Base-by-base conservation (phyloP, 2,113 vertebrate species). In the Macrotus californicus region DNA sequence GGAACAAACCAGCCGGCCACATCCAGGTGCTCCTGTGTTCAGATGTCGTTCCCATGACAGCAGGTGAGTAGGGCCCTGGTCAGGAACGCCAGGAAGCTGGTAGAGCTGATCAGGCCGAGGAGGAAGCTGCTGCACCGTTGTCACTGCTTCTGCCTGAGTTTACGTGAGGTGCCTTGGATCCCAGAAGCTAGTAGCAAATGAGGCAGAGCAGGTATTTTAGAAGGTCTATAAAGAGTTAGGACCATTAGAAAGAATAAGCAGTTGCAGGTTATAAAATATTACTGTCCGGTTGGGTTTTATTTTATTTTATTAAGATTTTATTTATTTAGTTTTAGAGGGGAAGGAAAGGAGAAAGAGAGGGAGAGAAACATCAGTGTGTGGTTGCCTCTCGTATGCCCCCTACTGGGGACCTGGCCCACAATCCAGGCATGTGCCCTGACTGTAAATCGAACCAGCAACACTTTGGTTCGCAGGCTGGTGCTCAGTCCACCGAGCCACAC, bases 1-100 rank as follows among this genome's bases (percentile, higher is more conserved):
- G 99, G 24, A 99, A 99, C 97, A 99, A 99, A 43, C 99, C 99
- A 0, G 99, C 99, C 0, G 99, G 99, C 76, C 98, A 99, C 86
- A 98, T 99, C 94, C 99, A 99, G 54, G 99, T 99, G 97, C 98
- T 99, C 0, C 98, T 99, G 77, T 98, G 99, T 92, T 98, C 99
- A 0, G 99, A 99, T 1, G 98, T 99, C 5, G 99, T 99, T 96
- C 99, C 99, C 87, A 99, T 99, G 99, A 99, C 99, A 0, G 99
- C 98, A 72, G 99, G 99, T 99, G 94, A 96, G 98, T 29, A 16
- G 87, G 66, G 9, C 72, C 26, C 52, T 0, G 1, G 8, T 54
- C 34, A 48, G 70, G 52, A 24, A 0, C 0, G 54, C 14, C 7
- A 29, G 1, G 26, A 43, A 29, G 54, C 24, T 43, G 54, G 48